These are phyloP conservation scores for Enteromius thamalakanensis DNA, from an alignment of 2,797 vertebrate genomes.

Conservation along the genomic window DNA sequence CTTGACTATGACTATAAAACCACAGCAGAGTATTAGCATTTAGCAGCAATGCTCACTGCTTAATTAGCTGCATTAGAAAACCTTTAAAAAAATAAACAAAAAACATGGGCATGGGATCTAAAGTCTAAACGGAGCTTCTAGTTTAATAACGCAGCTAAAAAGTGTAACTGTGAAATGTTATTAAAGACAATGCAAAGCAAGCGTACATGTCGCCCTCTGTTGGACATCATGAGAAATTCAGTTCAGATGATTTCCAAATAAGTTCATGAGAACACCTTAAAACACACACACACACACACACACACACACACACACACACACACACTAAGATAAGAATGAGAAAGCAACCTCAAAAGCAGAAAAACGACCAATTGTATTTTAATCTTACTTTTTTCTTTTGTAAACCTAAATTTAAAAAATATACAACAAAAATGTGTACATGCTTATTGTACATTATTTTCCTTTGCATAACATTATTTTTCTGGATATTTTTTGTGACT, in stretches of 20 bases:
- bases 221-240: constrained; percentile 20
- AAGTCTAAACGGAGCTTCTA: neutral
- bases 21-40: neutral
- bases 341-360: neutral
- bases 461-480: neutral
- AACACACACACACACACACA: neutral
- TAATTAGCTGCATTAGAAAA: neutral
- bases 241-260: neutral
- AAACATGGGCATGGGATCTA: neutral
- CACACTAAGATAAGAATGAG: neutral
- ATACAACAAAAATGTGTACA: neutral
- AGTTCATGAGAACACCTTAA: neutral
- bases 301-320: too few relatives aligned
- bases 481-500: neutral
- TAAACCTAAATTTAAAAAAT: constrained; percentile 9
- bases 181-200: neutral
- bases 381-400: neutral
- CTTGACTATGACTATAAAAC: too few relatives aligned
- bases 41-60: neutral
- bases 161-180: neutral
- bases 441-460: neutral
- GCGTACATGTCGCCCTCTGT: constrained; percentile 45
- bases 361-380: neutral
- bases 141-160: constrained; percentile 4
- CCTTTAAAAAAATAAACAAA: neutral